Evolutionary conservation across 2,888 invertebrate species (phyloP).

Genomic region (Euplagia quadripunctaria): DNA sequence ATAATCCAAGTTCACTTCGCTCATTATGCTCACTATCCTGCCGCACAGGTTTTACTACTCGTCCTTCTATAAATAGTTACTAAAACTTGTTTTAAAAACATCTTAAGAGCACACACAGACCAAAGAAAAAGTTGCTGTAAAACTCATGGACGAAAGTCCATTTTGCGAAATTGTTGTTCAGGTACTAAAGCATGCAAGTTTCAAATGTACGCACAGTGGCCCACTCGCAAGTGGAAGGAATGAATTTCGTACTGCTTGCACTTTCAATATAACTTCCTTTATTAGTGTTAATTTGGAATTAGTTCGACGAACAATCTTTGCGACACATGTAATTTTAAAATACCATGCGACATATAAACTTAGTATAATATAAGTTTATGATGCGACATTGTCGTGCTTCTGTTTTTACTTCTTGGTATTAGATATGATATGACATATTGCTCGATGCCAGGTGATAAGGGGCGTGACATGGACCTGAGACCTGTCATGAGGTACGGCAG

Average conservation of each 20-base stretch:
- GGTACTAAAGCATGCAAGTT: slow-evolving; percentile 17
- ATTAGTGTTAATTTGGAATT: slow-evolving; percentile 67
- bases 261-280: slow-evolving; percentile 77
- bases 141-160: neutral
- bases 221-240: slow-evolving; percentile 78
- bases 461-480: too few relatives aligned
- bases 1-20: slow-evolving; percentile 69
- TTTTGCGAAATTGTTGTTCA: neutral
- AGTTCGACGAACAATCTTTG: slow-evolving; percentile 59
- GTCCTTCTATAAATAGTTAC: slow-evolving; percentile 80
- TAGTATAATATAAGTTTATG: too few relatives aligned
- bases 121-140: slow-evolving; percentile 49
- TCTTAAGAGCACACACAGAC: slow-evolving; percentile 33
- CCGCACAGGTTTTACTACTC: slow-evolving; percentile 80
- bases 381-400: neutral
- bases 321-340: slow-evolving; percentile 29
- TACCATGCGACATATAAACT: slow-evolving; percentile 23
- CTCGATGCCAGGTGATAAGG: too few relatives aligned
- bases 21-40: slow-evolving; percentile 76
- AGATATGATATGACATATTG: too few relatives aligned
- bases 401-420: neutral
- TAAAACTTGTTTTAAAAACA: slow-evolving; percentile 47
- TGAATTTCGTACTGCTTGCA: slow-evolving; percentile 82
- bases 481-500: too few relatives aligned
- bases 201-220: slow-evolving; percentile 64